Conservation (phyloP, 2,888 invertebrate genomes). For the Oxytorus armatus region DNA sequence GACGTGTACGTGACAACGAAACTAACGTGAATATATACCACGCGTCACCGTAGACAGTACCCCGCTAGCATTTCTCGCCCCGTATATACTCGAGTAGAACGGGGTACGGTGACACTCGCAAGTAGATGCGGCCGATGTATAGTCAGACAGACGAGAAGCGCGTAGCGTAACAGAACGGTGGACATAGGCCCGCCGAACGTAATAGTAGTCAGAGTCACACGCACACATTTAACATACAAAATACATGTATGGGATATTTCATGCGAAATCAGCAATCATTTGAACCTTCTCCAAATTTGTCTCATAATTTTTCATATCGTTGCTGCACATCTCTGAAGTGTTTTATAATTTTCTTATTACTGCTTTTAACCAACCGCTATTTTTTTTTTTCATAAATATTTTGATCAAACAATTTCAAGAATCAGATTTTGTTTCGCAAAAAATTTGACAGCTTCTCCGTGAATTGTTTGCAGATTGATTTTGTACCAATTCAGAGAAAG, state of each 20-base stretch:
- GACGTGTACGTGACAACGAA: constrained; percentile 60
- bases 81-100: constrained; percentile 43
- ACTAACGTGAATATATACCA: constrained; percentile 40
- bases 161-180: constrained; percentile 15
- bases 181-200: constrained; percentile 25
- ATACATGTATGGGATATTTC: constrained; percentile 14
- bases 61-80: constrained; percentile 25
- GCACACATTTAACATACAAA: background rate
- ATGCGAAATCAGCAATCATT: background rate
- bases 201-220: background rate
- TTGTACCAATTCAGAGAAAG: no score
- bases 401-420: no score
- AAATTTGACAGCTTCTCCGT: no score
- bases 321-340: background rate
- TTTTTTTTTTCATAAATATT: no score
- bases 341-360: no score
- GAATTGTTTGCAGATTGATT: no score
- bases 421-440: no score
- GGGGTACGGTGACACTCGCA: constrained; percentile 32
- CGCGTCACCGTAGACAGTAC: constrained; percentile 14
- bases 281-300: background rate
- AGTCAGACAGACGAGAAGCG: constrained; percentile 49
- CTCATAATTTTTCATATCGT: background rate
- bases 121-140: constrained; percentile 57
- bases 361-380: no score